phyloP scores from a whole-genome alignment of 1,140 invertebrate species.

The Tetragonula clypearis region DNA sequence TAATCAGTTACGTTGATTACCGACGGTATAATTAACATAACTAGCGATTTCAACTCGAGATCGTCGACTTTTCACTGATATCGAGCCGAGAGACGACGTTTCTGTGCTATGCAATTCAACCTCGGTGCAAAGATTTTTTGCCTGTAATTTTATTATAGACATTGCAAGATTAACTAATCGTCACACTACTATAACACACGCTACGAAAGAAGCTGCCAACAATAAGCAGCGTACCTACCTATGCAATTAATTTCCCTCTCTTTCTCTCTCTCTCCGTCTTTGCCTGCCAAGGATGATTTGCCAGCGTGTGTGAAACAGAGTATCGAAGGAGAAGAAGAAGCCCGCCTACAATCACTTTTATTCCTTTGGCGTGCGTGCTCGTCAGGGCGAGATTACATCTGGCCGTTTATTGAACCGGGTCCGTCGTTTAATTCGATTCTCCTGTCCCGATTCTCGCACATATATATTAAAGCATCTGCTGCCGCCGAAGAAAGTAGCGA shows the following conservation, averaged over 20 bases:
- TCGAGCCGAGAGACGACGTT: not conserved
- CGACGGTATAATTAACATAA: not conserved
- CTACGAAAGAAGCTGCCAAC: not conserved
- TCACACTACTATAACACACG: too few species aligned
- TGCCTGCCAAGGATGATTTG: constrained; percentile 1
- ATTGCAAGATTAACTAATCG: not conserved
- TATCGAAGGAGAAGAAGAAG: constrained; percentile 14
- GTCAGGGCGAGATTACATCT: constrained; percentile 30
- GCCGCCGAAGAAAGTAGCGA: constrained; percentile 12
- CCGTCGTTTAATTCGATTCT: constrained; percentile 38
- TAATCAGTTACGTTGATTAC: not conserved
- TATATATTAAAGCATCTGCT: constrained; percentile 26
- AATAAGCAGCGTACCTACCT: not conserved
- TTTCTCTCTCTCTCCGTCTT: not conserved
- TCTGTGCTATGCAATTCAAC: too few species aligned
- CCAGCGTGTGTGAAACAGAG: not conserved
- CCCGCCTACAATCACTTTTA: constrained; percentile 21
- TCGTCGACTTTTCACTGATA: not conserved
- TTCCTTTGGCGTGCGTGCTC: constrained; percentile 41
- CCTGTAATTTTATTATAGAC: not conserved
- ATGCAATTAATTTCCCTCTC: constrained; percentile 7
- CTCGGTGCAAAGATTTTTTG: not conserved
- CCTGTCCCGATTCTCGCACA: constrained; percentile 17
- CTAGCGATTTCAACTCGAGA: not conserved
- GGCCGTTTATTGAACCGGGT: constrained; percentile 39